Percentiles rank a stretch among this genome's conserved stretches.
Evolutionary conservation across 2,888 invertebrate species (phyloP).

Genomic region (Tanypteryx hageni): DNA sequence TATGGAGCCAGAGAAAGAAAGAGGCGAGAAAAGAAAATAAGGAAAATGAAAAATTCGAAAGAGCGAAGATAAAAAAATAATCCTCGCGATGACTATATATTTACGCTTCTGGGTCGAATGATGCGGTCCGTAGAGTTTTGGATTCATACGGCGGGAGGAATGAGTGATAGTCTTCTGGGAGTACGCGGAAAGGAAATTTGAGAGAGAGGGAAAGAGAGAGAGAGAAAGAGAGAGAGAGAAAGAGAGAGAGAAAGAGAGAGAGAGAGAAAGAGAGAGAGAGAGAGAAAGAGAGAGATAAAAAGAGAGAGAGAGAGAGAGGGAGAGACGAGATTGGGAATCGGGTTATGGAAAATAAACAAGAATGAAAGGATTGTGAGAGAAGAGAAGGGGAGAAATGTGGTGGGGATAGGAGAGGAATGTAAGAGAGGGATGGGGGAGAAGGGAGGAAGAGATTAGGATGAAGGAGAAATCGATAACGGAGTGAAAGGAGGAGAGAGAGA

Average conservation of each 20-base stretch:
- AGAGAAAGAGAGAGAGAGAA: neutral
- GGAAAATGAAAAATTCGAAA: neutral
- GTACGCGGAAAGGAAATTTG: conserved; percentile 3
- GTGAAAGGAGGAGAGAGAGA: neutral
- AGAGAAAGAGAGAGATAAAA: neutral
- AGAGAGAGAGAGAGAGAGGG: neutral
- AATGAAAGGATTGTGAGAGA: neutral
- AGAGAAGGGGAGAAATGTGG: neutral
- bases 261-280: neutral
- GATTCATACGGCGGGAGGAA: conserved; percentile 22
- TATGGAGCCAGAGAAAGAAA: no score
- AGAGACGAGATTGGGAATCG: neutral
- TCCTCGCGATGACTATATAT: conserved; percentile 37
- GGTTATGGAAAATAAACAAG: conserved; percentile 46
- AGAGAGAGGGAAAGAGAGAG: neutral
- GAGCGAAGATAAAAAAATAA: neutral
- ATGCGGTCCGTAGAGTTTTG: neutral
- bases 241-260: neutral
- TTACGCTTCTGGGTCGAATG: neutral
- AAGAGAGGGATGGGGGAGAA: no score
- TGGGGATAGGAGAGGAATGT: neutral
- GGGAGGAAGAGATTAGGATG: neutral
- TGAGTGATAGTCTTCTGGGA: conserved; percentile 8
- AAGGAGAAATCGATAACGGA: neutral
- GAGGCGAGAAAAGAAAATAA: neutral